These are phyloP conservation scores for Radopholus similis DNA, from an alignment of 1,140 invertebrate species.

Conservation along the genomic window DNA sequence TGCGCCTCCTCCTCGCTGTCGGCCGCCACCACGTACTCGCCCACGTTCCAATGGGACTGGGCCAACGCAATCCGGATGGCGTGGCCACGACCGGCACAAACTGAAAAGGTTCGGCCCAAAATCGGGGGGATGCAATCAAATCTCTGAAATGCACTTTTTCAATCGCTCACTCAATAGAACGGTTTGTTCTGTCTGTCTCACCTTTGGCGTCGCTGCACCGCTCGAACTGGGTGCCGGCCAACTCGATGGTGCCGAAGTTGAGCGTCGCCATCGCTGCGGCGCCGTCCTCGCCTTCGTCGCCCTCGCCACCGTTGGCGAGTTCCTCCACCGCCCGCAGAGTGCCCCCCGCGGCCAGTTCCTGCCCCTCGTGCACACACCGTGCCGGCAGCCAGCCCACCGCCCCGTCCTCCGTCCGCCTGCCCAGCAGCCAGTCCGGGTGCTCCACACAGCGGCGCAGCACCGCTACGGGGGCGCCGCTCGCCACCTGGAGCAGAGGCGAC, in stretches of 20 bases:
- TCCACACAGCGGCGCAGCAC: too few relatives aligned
- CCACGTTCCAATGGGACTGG: conserved; percentile 41
- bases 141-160: too few relatives aligned
- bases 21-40: conserved; percentile 50
- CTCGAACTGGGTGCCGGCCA: conserved; percentile 47
- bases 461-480: too few relatives aligned
- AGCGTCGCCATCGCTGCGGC: conserved; percentile 1
- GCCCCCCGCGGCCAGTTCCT: conserved; percentile 1
- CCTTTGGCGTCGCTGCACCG: too few relatives aligned
- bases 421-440: too few relatives aligned
- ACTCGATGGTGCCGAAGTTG: conserved; percentile 55
- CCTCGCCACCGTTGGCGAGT: conserved; percentile 19
- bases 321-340: background rate
- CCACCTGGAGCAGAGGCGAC: too few relatives aligned
- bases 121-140: too few relatives aligned
- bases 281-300: conserved; percentile 7
- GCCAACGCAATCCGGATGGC: conserved; percentile 41
- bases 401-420: too few relatives aligned
- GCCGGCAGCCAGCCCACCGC: conserved; percentile 59
- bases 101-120: conserved; percentile 6
- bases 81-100: conserved; percentile 12
- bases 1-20: conserved; percentile 44
- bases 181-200: background rate
- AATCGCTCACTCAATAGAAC: too few relatives aligned
- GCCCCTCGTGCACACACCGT: conserved; percentile 47